These are phyloP conservation scores for Salvelinus namaycush DNA, from an alignment of 2,113 vertebrate species.

Conservation along the genomic window DNA sequence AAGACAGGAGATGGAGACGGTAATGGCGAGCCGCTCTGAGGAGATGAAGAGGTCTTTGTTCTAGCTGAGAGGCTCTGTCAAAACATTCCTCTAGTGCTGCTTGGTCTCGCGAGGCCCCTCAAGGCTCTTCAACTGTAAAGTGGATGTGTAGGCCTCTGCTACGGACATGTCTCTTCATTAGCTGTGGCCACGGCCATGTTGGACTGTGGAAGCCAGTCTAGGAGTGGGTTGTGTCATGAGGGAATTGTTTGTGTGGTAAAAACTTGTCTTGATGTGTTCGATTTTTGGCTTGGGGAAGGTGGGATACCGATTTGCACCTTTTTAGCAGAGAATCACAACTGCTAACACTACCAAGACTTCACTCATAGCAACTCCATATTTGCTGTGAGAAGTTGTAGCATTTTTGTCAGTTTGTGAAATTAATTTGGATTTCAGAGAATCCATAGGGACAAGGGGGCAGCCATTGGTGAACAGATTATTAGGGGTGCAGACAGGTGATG, in stretches of 20 bases:
- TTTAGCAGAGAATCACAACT: too few species aligned
- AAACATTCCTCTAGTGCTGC: constrained; percentile 12
- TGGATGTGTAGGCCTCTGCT: not conserved
- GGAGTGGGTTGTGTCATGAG: not conserved
- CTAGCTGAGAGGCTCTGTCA: constrained; percentile 5
- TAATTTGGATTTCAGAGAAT: constrained; percentile 3
- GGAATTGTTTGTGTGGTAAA: not conserved
- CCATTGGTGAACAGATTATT: constrained; percentile 6
- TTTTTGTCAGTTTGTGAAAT: constrained; percentile 3
- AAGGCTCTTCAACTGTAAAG: not conserved
- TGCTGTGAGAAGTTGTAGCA: not conserved
- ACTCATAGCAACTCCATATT: constrained; percentile 9
- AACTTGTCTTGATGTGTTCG: too few species aligned
- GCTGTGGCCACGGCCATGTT: not conserved
- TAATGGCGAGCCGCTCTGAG: not conserved
- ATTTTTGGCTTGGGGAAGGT: too few species aligned
- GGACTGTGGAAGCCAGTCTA: not conserved
- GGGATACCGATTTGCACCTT: too few species aligned
- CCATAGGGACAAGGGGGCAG: not conserved
- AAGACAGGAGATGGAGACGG: not conserved
- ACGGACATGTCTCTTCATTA: not conserved
- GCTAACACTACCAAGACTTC: not conserved
- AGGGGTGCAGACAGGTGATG: constrained; percentile 28
- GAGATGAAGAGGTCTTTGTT: constrained; percentile 27
- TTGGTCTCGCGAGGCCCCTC: too few species aligned